Conservation (phyloP, 2,888 invertebrate genomes). For the Theretra japonica region DNA sequence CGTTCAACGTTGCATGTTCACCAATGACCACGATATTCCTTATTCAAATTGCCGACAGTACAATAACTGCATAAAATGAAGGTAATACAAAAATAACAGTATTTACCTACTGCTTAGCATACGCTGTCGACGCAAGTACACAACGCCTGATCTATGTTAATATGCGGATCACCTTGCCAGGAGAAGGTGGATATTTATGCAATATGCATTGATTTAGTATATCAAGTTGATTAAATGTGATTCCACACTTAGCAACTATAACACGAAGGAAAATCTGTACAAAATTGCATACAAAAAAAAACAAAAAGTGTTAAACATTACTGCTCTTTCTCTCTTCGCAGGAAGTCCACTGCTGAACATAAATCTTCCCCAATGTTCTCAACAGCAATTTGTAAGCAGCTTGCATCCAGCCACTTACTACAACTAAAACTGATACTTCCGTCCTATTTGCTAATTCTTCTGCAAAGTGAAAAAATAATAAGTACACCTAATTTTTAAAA, state of each 20-base stretch:
- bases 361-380: too few species aligned
- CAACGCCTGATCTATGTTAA: slow-evolving; percentile 6
- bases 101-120: not conserved
- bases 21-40: not conserved
- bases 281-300: too few species aligned
- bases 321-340: too few species aligned
- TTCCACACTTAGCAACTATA: not conserved
- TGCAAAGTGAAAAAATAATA: too few species aligned
- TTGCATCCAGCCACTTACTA: too few species aligned
- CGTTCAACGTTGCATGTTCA: too few species aligned
- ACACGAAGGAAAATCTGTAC: not conserved
- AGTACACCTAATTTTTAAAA: too few species aligned
- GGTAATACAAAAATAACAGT: slow-evolving; percentile 1
- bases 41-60: not conserved
- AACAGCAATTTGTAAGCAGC: too few species aligned
- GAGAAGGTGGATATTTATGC: slow-evolving; percentile 42
- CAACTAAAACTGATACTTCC: too few species aligned
- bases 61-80: not conserved
- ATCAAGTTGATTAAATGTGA: slow-evolving; percentile 33
- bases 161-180: slow-evolving; percentile 49
- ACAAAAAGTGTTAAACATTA: too few species aligned
- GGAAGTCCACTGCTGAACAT: too few species aligned
- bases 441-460: too few species aligned
- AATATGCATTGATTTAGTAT: slow-evolving; percentile 21
- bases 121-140: not conserved